Conservation (phyloP, 2,888 invertebrate species). For the Suillia variegata region DNA sequence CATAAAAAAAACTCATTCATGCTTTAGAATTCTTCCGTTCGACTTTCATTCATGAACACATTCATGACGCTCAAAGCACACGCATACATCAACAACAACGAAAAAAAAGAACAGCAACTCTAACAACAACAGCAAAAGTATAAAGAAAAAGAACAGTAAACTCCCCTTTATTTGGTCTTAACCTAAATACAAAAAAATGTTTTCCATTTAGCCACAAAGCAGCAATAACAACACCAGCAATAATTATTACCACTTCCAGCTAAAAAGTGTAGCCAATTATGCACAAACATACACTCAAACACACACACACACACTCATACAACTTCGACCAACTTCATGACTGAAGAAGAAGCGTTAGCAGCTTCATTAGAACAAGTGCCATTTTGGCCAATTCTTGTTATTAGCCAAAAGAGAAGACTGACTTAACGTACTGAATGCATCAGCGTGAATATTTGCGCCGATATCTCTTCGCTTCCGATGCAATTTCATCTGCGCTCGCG, state of each 20-base stretch:
- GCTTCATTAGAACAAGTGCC: constrained; percentile 45
- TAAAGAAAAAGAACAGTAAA: too few species aligned
- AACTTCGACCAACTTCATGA: too few species aligned
- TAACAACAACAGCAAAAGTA: too few species aligned
- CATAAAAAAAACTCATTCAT: too few species aligned
- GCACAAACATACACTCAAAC: neutral
- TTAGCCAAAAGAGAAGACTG: neutral
- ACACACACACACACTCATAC: too few species aligned
- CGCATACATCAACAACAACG: constrained; percentile 14
- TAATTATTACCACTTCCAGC: neutral
- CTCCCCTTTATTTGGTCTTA: constrained; percentile 52
- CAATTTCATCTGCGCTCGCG: neutral
- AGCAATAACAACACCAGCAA: constrained; percentile 3
- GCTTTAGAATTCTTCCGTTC: too few species aligned
- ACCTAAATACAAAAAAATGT: constrained; percentile 49
- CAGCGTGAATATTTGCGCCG: neutral
- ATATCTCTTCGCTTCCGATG: neutral
- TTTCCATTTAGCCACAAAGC: constrained; percentile 49
- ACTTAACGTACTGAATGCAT: neutral
- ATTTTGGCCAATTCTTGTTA: constrained; percentile 42
- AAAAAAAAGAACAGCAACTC: too few species aligned
- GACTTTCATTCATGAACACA: neutral
- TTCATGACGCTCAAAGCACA: neutral
- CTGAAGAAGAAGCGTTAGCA: neutral
- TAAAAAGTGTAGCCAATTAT: neutral